These are phyloP conservation scores for Gambusia yucatana DNA, from an alignment of 2,797 vertebrate genomes.

Conservation along the genomic window DNA sequence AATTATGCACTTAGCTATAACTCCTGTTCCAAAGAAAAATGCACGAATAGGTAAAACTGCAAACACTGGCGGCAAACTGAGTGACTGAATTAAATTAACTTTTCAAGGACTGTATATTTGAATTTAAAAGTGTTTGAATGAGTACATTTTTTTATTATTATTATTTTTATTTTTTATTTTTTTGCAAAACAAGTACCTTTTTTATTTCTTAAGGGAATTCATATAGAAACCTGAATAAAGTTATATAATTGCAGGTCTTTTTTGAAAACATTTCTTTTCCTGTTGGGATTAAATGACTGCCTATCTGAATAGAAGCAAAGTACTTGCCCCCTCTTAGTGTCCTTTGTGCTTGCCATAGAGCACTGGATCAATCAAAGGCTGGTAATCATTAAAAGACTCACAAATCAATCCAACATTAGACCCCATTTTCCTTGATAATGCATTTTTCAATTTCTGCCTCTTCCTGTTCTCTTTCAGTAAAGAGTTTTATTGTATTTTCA, in stretches of 20 bases:
- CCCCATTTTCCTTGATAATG: conserved; percentile 55
- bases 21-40: neutral
- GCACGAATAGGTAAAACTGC: neutral
- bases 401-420: conserved; percentile 63
- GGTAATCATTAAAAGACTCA: conserved; percentile 55
- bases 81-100: neutral
- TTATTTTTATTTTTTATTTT: neutral
- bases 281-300: conserved; percentile 18
- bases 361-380: conserved; percentile 54
- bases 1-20: neutral
- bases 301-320: conserved; percentile 25
- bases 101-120: neutral
- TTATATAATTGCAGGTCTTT: neutral
- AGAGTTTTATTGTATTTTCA: conserved; percentile 26
- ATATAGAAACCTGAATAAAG: neutral
- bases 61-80: neutral
- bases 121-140: neutral
- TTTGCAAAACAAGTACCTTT: neutral
- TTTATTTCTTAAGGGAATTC: neutral
- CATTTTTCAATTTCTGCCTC: conserved; percentile 44
- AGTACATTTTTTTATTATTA: neutral
- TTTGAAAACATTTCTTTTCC: conserved; percentile 7
- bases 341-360: conserved; percentile 44
- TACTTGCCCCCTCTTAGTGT: conserved; percentile 31
- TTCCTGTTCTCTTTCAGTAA: conserved; percentile 21